Conservation (phyloP, 1,140 invertebrate species). For the Ips typographus region DNA sequence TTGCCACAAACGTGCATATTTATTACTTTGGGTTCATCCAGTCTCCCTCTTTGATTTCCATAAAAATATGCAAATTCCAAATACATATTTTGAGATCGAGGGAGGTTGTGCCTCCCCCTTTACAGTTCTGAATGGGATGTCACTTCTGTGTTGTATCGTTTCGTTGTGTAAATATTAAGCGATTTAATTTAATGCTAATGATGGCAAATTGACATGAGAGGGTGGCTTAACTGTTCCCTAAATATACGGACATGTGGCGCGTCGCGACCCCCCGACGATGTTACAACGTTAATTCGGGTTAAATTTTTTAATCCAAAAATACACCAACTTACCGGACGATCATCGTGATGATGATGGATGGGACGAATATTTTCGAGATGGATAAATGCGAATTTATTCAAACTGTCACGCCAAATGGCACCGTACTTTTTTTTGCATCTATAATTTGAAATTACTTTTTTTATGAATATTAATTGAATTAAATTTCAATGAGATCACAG, state of each 20-base stretch:
- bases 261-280: neutral
- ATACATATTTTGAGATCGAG: neutral
- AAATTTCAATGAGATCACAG: no score
- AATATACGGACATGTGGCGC: slow-evolving; percentile 14
- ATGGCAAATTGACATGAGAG: slow-evolving; percentile 34
- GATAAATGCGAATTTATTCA: slow-evolving; percentile 13
- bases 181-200: slow-evolving; percentile 43
- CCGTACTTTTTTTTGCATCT: neutral
- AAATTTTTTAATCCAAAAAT: slow-evolving; percentile 19
- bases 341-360: slow-evolving; percentile 11
- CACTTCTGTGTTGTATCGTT: slow-evolving; percentile 33
- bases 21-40: no score
- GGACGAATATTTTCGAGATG: slow-evolving; percentile 15
- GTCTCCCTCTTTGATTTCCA: no score
- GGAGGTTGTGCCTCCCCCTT: neutral
- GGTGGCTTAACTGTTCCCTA: slow-evolving; percentile 19
- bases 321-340: slow-evolving; percentile 1
- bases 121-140: slow-evolving; percentile 6
- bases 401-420: slow-evolving; percentile 19
- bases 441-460: no score
- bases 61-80: neutral
- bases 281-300: slow-evolving; percentile 22
- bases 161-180: slow-evolving; percentile 39
- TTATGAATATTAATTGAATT: no score
- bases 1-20: no score